Base-by-base conservation (phyloP, 2,888 invertebrate species). In the Magallana nippona region DNA sequence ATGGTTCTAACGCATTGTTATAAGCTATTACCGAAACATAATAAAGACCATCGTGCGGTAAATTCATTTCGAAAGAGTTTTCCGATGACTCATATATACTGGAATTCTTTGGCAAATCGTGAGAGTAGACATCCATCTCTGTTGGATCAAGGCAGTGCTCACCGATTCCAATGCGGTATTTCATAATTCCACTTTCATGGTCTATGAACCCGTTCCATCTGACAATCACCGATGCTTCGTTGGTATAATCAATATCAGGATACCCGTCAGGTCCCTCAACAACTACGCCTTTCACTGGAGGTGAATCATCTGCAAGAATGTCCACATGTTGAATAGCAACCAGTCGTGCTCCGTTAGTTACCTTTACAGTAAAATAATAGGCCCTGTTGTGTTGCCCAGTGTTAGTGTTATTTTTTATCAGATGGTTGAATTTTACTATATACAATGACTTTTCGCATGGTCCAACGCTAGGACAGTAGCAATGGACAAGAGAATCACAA, bases 191-290 rank as follows among this genome's bases (percentile, higher is more conserved):
- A 82, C 89, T 89, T 83, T 90, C 90, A 60, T 90, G 89, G 58
- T 90, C 90, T 44, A 89, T 86, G 83, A 90, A 90, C 1, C 89
- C 90, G n/a, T 86, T 82, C 89, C 89, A 89, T 60, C 84, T 77
- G 13, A 86, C 86, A 17, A 81, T 81, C 1, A 89, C 55, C 2
- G 60, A 55, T 8, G 82, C 58, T 10, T 83, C 86, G 82, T 87
- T 87, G n/a, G 88, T 88, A 79, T 87, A 91, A 78, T 90, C 91
- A 55, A 89, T 87, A 79, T 91, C 91, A 2, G 84, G 86, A 56
- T 32, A 22, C 22, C 83, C 86, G 2, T 44, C 32, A 15, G 84
- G 71, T 78, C 87, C 87, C 84, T 87, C 87, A 19, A 82, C 56
- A 1, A 89, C 87, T 8, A 86, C 83, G 13, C 90, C 90, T n/a